Evolutionary conservation across 2,888 invertebrate genomes (phyloP), one percentile per base, ranked within the genome.

Genomic region (Patella pellucida): DNA sequence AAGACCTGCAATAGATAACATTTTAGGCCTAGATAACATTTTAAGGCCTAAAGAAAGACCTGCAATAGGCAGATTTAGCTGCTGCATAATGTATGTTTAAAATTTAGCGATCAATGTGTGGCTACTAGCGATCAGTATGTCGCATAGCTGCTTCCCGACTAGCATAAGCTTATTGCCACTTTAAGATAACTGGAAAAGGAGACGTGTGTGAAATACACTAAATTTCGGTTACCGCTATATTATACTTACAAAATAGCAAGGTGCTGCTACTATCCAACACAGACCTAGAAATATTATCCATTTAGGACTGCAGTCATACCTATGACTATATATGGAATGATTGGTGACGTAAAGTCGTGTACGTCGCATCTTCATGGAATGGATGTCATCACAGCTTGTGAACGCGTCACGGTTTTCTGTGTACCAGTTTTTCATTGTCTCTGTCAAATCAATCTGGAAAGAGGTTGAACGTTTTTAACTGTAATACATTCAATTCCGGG

Each of bases 291-390:
- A 82, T 50, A 79, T 74, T 23, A 79, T 78, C 82, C 82, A 82
- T 52, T 78, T 75, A 19, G 80, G 78, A 51, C 77, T 80, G 68
- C 82, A 82, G 79, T 82, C 80, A 41, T 80, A 77, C 50, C 73
- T 54, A 72, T 82, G 80, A 56, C 78, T 79, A 70, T 80, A 77
- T 7, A 77, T 74, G 27, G 69, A 41, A 72, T 82, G 79, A 72
- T 82, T 80, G 52, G 82, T 82, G 71, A 82, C 76, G 69, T 76
- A 82, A 69, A 82, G 74, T 12, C 82, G 75, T n/a, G 80, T 75
- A 52, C 78, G 56, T 41, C 76, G 68, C 56, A 78, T 73, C 69
- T 77, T 77, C 31, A 79, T 68, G 51, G 78, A 76, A 74, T 79
- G 78, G 67, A 80, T 79, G 76, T 80, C 80, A 78, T 80, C 79